Evolutionary conservation across 2,797 vertebrate genomes (phyloP), one percentile per base, ranked within the genome.

Genomic region (Gastrophryne carolinensis): DNA sequence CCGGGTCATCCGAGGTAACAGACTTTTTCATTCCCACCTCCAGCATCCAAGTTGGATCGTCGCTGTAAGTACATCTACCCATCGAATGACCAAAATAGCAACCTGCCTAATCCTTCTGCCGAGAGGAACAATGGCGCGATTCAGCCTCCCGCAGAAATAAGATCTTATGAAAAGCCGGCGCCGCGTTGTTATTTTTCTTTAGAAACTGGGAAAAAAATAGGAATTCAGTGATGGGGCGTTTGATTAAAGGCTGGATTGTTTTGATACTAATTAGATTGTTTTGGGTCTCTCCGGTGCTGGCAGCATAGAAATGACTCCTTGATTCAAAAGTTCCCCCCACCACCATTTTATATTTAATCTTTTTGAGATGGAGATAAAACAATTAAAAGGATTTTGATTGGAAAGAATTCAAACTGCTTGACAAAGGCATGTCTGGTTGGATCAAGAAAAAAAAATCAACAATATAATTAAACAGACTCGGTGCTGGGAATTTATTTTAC

Each of bases 151-250:
- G 82, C 80, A 85, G 85, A 87, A 86, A 87, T 88, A 86, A 85
- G 84, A 84, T 86, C 89, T 88, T 85, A 87, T 89, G 88, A 90
- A 89, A 84, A 80, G 80, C 79, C 90, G 90, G 90, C 86, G 85
- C 83, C 85, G 66, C 47, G 83, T 87, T 89, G 86, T 88, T 89
- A 91, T 88, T 90, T 91, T 88, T 91, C 82, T n/a, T 81, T 84
- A 85, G 83, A 84, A 87, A 88, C 88, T 80, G 79, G 85, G 83
- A 86, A 89, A 93, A 87, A 82, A 84, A 86, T 82, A 84, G 86
- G 88, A 89, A 89, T 89, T 87, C 88, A 84, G 86, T 87, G 86
- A 87, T 90, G 82, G 78, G n/a, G 85, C 84, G 84, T 86, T 83
- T 87, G 86, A 88, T 87, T 87, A 87, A 89, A 84, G 81, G 72